phyloP scores from a whole-genome alignment of 2,113 vertebrate species.

The Takifugu flavidus region DNA sequence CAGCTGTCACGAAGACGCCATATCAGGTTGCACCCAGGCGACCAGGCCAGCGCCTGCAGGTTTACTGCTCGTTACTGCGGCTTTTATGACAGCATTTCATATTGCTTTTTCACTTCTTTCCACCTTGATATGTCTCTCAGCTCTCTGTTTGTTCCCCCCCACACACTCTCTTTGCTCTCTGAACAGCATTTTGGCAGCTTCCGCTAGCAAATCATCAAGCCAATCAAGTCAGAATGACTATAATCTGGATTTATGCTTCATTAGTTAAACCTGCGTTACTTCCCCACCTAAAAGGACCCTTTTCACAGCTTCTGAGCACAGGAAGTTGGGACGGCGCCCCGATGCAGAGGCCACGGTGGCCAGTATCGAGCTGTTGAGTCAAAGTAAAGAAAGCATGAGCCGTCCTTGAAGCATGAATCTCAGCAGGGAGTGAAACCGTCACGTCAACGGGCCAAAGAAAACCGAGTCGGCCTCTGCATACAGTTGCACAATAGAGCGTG shows the following conservation, averaged over 20 bases:
- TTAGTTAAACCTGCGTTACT: conserved; percentile 68
- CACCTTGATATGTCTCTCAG: conserved; percentile 20
- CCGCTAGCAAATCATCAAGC: conserved; percentile 56
- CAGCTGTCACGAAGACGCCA: conserved; percentile 56
- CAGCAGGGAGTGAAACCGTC: conserved; percentile 50
- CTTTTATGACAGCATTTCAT: conserved; percentile 49
- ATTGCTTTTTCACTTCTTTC: conserved; percentile 15
- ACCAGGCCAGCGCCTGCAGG: conserved; percentile 42
- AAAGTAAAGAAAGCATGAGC: conserved; percentile 49
- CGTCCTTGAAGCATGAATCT: conserved; percentile 36
- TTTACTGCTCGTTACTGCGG: conserved; percentile 28
- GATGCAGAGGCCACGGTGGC: not conserved
- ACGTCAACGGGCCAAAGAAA: conserved; percentile 64
- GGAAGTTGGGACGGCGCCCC: conserved; percentile 37
- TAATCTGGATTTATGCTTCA: conserved; percentile 70
- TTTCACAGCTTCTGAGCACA: conserved; percentile 79
- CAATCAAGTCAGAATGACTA: conserved; percentile 73
- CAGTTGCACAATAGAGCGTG: conserved; percentile 53
- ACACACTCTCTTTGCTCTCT: conserved; percentile 7
- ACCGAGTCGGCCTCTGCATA: conserved; percentile 54
- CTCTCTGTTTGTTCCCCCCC: not conserved
- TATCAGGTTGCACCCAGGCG: conserved; percentile 55
- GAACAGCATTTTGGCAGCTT: conserved; percentile 7
- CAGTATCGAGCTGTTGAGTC: conserved; percentile 54
- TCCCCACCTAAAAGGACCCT: conserved; percentile 79